These are phyloP conservation scores for Scaptomyza montana DNA, from an alignment of 1,140 invertebrate genomes.

Conservation along the genomic window DNA sequence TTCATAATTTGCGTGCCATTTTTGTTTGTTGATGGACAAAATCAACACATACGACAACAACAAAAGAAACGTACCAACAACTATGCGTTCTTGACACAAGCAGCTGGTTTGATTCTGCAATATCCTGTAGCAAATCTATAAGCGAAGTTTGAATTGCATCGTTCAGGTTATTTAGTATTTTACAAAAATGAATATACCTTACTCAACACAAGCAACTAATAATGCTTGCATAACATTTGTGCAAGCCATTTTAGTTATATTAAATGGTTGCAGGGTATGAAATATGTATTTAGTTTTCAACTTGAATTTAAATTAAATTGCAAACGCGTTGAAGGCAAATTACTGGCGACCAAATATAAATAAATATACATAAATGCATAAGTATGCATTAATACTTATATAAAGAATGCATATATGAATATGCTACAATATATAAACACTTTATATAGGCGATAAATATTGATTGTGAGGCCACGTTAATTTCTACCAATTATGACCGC, in stretches of 20 bases:
- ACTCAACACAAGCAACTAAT: too few relatives aligned
- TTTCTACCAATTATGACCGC: constrained; percentile 75
- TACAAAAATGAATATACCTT: neutral
- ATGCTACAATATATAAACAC: constrained; percentile 46
- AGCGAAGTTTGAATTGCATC: too few relatives aligned
- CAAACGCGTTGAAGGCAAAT: constrained; percentile 65
- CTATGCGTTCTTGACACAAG: neutral
- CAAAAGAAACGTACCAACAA: constrained; percentile 17
- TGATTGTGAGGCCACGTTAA: constrained; percentile 73
- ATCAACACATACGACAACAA: constrained; percentile 64
- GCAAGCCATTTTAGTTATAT: neutral
- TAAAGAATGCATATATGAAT: constrained; percentile 32
- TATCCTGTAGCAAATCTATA: neutral
- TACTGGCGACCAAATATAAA: constrained; percentile 43
- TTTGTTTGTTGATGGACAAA: constrained; percentile 81
- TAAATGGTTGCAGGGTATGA: constrained; percentile 9
- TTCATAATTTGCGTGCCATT: constrained; percentile 79
- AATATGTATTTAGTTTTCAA: constrained; percentile 59
- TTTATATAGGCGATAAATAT: constrained; percentile 71
- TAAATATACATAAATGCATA: constrained; percentile 35
- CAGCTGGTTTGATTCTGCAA: neutral
- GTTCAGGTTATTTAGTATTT: neutral
- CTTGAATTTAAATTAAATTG: constrained; percentile 81
- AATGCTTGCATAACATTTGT: neutral
- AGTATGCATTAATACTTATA: constrained; percentile 32